Percentiles rank a stretch among this genome's conserved stretches.
These are phyloP conservation scores for Merops nubicus DNA, from an alignment of 2,113 vertebrate species.

Conservation along the genomic window DNA sequence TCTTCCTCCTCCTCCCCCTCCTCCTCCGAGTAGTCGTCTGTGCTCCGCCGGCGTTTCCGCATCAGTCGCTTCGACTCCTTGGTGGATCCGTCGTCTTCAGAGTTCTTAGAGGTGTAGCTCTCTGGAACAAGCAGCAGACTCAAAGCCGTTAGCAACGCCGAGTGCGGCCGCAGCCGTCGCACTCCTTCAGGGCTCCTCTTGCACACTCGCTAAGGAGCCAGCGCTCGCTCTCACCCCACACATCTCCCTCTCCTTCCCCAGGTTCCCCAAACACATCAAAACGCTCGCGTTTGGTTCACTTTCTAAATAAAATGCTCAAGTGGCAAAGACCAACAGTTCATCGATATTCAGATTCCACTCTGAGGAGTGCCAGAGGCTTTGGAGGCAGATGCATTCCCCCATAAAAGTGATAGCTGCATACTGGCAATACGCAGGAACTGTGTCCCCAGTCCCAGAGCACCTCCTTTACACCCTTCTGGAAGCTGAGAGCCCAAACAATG, in stretches of 20 bases:
- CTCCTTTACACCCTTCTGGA: background rate
- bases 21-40: constrained; percentile 68
- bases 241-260: background rate
- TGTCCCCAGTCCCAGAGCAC: background rate
- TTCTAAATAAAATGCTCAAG: background rate
- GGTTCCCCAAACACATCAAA: background rate
- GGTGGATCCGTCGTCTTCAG: constrained; percentile 80
- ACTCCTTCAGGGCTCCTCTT: background rate
- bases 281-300: background rate
- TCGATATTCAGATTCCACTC: background rate
- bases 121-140: constrained; percentile 80
- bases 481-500: background rate
- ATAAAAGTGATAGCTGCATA: background rate
- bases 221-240: background rate
- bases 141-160: constrained; percentile 48
- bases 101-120: constrained; percentile 83
- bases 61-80: constrained; percentile 66
- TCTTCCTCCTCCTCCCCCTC: constrained; percentile 76
- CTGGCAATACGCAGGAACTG: rapidly evolving
- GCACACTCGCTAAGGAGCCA: background rate
- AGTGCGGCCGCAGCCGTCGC: background rate
- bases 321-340: background rate
- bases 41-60: constrained; percentile 71
- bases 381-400: background rate
- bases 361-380: background rate